Evolutionary conservation across 1,140 invertebrate species (phyloP).

Genomic region (Plodia interpunctella): DNA sequence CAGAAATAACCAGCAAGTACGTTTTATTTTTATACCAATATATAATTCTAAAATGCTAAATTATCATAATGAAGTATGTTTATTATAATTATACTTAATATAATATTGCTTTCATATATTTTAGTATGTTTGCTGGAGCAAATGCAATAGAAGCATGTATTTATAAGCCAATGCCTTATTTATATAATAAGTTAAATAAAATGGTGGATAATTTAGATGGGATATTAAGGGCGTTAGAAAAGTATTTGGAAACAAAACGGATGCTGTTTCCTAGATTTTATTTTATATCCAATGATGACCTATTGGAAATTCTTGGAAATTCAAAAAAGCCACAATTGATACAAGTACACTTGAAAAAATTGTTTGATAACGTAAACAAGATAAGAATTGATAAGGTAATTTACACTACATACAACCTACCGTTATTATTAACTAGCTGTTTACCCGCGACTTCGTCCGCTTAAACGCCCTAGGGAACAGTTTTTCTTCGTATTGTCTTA

Average conservation of each 20-base stretch:
- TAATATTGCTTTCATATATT: conserved; percentile 16
- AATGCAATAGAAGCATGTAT: conserved; percentile 78
- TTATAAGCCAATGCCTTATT: conserved; percentile 75
- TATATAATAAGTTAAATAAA: conserved; percentile 80
- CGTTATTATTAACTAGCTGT: too few relatives aligned
- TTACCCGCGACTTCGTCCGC: too few relatives aligned
- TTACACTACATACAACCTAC: too few relatives aligned
- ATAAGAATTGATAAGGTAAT: conserved; percentile 83
- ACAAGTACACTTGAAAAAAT: conserved; percentile 89
- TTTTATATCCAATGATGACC: conserved; percentile 93
- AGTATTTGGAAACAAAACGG: conserved; percentile 90
- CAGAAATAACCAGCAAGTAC: conserved; percentile 81
- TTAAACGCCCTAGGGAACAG: too few relatives aligned
- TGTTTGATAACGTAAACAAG: conserved; percentile 90
- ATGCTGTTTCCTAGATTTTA: conserved; percentile 88
- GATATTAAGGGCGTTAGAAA: conserved; percentile 85
- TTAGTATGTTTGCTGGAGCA: conserved; percentile 73
- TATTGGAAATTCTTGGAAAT: conserved; percentile 90
- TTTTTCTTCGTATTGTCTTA: too few relatives aligned
- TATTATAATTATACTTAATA: too few relatives aligned
- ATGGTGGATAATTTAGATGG: conserved; percentile 82
- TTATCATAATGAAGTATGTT: too few relatives aligned
- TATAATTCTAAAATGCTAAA: too few relatives aligned
- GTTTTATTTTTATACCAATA: conserved; percentile 15
- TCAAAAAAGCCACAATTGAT: conserved; percentile 88